Evolutionary conservation across 2,797 vertebrate species (phyloP), one percentile per base, ranked within the genome.

Genomic region (Meda fulgida): DNA sequence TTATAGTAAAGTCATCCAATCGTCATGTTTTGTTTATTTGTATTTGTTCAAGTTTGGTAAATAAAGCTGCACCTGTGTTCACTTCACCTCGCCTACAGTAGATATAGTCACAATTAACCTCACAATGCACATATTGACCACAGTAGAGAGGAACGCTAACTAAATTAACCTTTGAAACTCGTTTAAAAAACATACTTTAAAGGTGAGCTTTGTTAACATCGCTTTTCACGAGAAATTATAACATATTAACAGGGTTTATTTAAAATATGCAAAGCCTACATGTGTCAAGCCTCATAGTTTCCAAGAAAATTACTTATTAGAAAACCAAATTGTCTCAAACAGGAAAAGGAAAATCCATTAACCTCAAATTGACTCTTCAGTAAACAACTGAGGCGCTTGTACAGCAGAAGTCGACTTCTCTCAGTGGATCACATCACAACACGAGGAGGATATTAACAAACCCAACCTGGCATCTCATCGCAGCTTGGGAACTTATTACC

Each of bases 361-460:
- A 87, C 81, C 81, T 78, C 46, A 67, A 55, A 69, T 70, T 78
- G 67, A 78, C 70, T 87, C 71, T 73, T 78, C 19, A 63, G 84
- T 84, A 89, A 89, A 72, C 71, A 85, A 83, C 16, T 16, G 60
- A 67, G 73, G 29, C 48, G 2, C 7, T 73, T n/a, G 43, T 78
- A 38, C 82, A 70, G 85, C 67, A 43, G 53, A 79, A 69, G 73
- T 29, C 9, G 43, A 78, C 69, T 26, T 78, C 48, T 58, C 69
- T 78, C 83, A 40, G 77, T 31, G 70, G 48, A 81, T 43, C 55
- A 66, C 63, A 66, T 31, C 31, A 21, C 55, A 84, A 55, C 34
- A 87, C 13, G 4, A 51, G 14, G 19, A 85, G 26, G 70, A 85
- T 78, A 84, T 86, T 72, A 87, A 80, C 80, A 83, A 85, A 85